These are phyloP conservation scores for Sylvilagus bachmani DNA, from an alignment of 2,113 vertebrate species.

Conservation along the genomic window DNA sequence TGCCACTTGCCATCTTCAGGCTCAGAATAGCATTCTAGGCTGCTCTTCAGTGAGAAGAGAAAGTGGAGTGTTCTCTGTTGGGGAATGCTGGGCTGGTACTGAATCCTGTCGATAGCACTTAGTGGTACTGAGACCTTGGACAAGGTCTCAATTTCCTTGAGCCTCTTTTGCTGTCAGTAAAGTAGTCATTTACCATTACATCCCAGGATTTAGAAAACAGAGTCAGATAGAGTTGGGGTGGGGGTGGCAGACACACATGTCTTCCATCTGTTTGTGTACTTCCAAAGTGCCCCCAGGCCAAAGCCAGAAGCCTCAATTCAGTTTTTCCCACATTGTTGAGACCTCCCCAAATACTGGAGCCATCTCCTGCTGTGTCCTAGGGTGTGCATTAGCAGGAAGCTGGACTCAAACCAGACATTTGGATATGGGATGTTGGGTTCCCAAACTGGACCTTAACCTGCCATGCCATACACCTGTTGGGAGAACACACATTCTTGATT, in stretches of 20 bases:
- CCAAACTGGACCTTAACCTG: no score
- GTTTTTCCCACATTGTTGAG: no score
- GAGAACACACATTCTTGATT: background rate
- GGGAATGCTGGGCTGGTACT: background rate
- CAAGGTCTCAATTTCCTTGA: conserved; percentile 8
- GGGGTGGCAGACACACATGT: no score
- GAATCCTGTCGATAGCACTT: background rate
- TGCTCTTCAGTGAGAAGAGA: background rate
- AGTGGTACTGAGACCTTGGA: background rate
- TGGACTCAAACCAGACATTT: no score
- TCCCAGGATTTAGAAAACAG: background rate
- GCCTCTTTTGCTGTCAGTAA: background rate
- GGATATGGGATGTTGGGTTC: no score
- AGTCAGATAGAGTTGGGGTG: background rate
- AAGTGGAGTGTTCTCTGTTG: background rate
- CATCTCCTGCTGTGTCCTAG: no score
- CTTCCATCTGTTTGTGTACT: no score
- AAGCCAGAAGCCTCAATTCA: no score
- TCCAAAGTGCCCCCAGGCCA: no score
- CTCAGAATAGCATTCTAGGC: background rate
- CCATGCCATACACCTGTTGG: no score
- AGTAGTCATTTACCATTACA: background rate
- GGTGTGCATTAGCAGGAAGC: no score
- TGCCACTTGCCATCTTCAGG: background rate
- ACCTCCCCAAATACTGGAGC: no score